These are phyloP conservation scores for Scortum barcoo DNA, from an alignment of 2,113 vertebrate species.

Conservation along the genomic window DNA sequence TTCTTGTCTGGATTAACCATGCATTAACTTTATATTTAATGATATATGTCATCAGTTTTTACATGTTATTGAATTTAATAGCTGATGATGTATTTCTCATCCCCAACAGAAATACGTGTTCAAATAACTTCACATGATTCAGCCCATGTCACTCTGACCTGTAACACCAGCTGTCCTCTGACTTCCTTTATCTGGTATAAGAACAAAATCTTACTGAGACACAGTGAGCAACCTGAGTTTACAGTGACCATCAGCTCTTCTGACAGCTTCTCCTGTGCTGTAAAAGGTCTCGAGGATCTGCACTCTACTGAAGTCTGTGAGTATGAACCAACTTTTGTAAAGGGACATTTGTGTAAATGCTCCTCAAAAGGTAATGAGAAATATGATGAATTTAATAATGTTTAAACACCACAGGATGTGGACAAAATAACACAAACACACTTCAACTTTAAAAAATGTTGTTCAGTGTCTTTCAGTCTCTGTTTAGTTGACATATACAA, in stretches of 20 bases:
- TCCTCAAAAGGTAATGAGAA: too few species aligned
- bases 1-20: too few species aligned
- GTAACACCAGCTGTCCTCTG: slow-evolving; percentile 32
- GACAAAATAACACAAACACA: too few species aligned
- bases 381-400: too few species aligned
- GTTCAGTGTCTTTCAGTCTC: too few species aligned
- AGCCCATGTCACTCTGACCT: background rate
- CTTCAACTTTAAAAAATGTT: too few species aligned
- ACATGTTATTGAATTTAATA: too few species aligned
- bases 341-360: too few species aligned
- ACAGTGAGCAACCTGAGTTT: rapidly evolving
- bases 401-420: too few species aligned
- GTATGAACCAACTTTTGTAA: slow-evolving; percentile 5
- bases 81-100: background rate
- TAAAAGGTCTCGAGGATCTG: slow-evolving; percentile 3
- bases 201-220: rapidly evolving
- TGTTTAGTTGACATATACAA: too few species aligned
- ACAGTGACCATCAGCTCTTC: rapidly evolving
- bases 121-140: rapidly evolving
- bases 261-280: background rate
- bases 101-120: background rate
- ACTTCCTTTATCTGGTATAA: background rate
- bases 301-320: slow-evolving; percentile 32
- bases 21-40: too few species aligned
- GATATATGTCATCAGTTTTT: too few species aligned